These are phyloP conservation scores for Argyresthia albistria DNA, from an alignment of 2,888 invertebrate genomes.

Conservation along the genomic window DNA sequence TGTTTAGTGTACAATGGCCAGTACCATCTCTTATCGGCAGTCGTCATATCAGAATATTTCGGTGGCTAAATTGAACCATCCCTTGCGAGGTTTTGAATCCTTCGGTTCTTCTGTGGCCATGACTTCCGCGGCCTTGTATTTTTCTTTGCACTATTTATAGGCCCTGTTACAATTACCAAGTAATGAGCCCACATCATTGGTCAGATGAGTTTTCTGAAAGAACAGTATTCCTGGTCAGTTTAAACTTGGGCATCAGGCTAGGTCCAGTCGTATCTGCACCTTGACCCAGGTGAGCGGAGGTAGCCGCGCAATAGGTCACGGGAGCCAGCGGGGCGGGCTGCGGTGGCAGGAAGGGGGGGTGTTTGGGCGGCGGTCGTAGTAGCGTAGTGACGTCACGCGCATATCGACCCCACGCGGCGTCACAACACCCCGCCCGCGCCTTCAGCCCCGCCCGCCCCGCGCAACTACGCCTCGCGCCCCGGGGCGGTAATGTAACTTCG, in stretches of 20 bases:
- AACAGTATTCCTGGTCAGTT: not conserved
- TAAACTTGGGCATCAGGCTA: slow-evolving; percentile 21
- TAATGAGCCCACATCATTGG: no score
- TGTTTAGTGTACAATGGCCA: no score
- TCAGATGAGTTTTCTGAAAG: no score
- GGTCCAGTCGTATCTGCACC: slow-evolving; percentile 47
- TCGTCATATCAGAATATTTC: no score
- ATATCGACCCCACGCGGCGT: slow-evolving; percentile 60
- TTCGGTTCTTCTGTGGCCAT: no score
- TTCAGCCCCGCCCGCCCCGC: slow-evolving; percentile 20
- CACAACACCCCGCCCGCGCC: slow-evolving; percentile 45
- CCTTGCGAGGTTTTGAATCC: no score
- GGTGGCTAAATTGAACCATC: no score
- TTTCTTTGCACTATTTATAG: no score
- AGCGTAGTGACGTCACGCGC: slow-evolving; percentile 68
- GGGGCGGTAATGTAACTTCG: slow-evolving; percentile 37
- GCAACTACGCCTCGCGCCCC: slow-evolving; percentile 60
- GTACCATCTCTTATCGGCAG: no score
- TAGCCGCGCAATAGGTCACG: slow-evolving; percentile 18
- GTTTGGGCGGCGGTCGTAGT: slow-evolving; percentile 55
- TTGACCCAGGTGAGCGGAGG: slow-evolving; percentile 66
- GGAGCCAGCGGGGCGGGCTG: slow-evolving; percentile 6
- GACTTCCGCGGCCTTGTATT: no score
- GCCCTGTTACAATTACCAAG: no score
- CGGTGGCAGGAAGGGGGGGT: not conserved